Evolutionary conservation across 2,888 invertebrate species (phyloP).

Genomic region (Augiades crinisus): DNA sequence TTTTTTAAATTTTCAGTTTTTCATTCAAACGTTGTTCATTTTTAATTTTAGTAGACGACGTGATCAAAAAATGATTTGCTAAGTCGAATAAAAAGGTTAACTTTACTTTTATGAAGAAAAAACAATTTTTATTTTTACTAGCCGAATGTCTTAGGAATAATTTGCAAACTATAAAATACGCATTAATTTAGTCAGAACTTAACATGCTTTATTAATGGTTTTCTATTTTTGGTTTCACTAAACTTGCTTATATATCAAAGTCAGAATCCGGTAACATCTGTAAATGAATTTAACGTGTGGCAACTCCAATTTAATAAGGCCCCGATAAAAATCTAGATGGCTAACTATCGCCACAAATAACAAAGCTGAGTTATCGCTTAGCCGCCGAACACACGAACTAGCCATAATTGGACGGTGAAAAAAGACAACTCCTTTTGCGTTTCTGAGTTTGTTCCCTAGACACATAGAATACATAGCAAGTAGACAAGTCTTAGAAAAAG

Average conservation of each 20-base stretch:
- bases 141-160: no score
- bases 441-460: constrained; percentile 13
- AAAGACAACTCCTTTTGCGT: constrained; percentile 22
- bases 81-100: no score
- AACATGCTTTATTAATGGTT: not conserved
- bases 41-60: no score
- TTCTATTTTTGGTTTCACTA: not conserved
- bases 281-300: constrained; percentile 25
- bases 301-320: constrained; percentile 24
- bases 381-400: constrained; percentile 20
- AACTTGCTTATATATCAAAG: not conserved
- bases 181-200: not conserved
- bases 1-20: no score
- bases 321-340: constrained; percentile 27
- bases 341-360: constrained; percentile 24
- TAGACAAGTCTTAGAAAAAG: constrained; percentile 2
- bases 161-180: not conserved
- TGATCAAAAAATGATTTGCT: no score
- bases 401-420: constrained; percentile 26
- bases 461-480: not conserved
- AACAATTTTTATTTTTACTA: no score
- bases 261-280: constrained; percentile 7
- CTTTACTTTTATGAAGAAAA: not conserved
- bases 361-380: constrained; percentile 25
- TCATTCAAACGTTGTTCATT: no score